phyloP scores from a whole-genome alignment of 1,140 invertebrate species.

The Leptopilina clavipes region DNA sequence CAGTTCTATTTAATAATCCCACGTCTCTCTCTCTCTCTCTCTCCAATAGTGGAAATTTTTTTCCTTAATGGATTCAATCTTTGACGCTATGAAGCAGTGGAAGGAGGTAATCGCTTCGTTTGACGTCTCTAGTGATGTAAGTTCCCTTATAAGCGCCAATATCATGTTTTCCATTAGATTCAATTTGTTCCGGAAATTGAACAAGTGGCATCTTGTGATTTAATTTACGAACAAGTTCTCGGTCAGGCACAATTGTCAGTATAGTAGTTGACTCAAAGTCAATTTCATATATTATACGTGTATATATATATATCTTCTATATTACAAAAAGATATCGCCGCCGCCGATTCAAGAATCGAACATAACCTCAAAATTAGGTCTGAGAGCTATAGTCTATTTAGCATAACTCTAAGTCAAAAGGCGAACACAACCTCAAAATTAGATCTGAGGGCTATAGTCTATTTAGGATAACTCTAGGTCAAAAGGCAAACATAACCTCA shows the following conservation, averaged over 20 bases:
- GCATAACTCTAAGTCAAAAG: too few relatives aligned
- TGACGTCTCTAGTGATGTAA: conserved; percentile 32
- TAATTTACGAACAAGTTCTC: conserved; percentile 48
- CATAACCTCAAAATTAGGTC: too few relatives aligned
- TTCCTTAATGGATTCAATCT: conserved; percentile 17
- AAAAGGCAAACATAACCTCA: too few relatives aligned
- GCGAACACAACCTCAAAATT: too few relatives aligned
- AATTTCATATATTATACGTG: neutral
- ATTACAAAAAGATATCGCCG: too few relatives aligned
- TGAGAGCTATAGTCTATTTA: too few relatives aligned
- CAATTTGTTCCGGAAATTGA: conserved; percentile 55
- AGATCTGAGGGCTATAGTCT: too few relatives aligned
- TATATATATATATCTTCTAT: too few relatives aligned
- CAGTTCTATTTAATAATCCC: neutral
- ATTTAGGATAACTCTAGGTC: too few relatives aligned
- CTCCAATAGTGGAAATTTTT: neutral
- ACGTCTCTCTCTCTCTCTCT: conserved; percentile 27
- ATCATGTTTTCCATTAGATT: conserved; percentile 46
- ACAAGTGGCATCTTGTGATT: conserved; percentile 52
- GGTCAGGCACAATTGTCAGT: conserved; percentile 40
- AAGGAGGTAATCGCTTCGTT: conserved; percentile 25
- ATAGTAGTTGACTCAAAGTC: neutral
- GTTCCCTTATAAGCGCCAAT: conserved; percentile 27
- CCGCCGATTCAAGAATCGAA: too few relatives aligned
- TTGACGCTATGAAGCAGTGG: neutral